A percentile compares a stretch with the other conserved stretches of the same genome.
Evolutionary conservation across 2,113 vertebrate species (phyloP).

Genomic region (Collichthys lucidus): DNA sequence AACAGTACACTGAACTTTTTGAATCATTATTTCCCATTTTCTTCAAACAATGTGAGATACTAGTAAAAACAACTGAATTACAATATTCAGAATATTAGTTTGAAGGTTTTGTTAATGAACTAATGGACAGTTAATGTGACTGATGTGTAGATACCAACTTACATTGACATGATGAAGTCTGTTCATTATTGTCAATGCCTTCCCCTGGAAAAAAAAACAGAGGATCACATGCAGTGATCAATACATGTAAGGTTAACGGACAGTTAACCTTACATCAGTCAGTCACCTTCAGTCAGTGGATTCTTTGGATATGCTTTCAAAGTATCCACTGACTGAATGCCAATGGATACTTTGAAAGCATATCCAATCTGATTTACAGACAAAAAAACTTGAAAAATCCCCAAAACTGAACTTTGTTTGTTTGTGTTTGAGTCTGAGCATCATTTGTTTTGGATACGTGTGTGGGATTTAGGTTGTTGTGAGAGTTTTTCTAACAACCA

Average conservation of each 20-base stretch:
- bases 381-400: too few species aligned
- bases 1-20: background rate
- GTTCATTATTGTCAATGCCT: slow-evolving; percentile 70
- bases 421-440: too few species aligned
- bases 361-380: background rate
- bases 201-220: slow-evolving; percentile 79
- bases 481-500: too few species aligned
- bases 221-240: background rate
- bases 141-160: slow-evolving; percentile 70
- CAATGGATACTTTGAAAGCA: background rate
- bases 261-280: too few species aligned
- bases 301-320: too few species aligned
- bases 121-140: background rate
- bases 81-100: background rate
- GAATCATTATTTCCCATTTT: background rate
- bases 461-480: too few species aligned
- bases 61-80: background rate
- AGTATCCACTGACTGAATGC: background rate
- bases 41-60: background rate
- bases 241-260: background rate
- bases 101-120: background rate
- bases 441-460: too few species aligned
- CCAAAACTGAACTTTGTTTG: too few species aligned
- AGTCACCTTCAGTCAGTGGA: too few species aligned
- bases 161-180: slow-evolving; percentile 84